Evolutionary conservation across 1,140 invertebrate genomes (phyloP).

Genomic region (Diorhabda elongata): DNA sequence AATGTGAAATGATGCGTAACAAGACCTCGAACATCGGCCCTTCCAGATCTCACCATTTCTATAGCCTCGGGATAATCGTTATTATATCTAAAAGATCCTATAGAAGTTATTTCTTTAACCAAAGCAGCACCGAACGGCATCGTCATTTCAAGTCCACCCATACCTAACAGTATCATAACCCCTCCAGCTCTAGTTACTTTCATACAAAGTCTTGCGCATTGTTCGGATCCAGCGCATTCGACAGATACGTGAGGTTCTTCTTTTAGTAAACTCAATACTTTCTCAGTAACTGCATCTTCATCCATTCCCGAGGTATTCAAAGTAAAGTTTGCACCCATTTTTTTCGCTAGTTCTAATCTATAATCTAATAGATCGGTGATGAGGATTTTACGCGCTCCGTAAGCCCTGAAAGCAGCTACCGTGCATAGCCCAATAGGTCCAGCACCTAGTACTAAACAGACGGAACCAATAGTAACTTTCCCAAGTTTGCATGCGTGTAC

Average conservation of each 20-base stretch:
- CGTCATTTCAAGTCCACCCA: conserved; percentile 71
- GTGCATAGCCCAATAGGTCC: conserved; percentile 88
- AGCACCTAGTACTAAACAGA: conserved; percentile 82
- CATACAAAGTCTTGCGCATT: conserved; percentile 63
- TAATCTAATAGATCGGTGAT: conserved; percentile 76
- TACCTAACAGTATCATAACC: conserved; percentile 70
- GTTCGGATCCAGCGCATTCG: conserved; percentile 81
- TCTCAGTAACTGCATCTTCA: conserved; percentile 57
- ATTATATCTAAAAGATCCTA: conserved; percentile 84
- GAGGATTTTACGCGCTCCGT: conserved; percentile 77
- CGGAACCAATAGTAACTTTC: conserved; percentile 64
- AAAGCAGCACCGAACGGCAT: conserved; percentile 77
- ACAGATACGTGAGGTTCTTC: conserved; percentile 70
- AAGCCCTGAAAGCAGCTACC: conserved; percentile 79
- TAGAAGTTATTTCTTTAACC: conserved; percentile 81
- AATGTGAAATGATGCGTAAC: conserved; percentile 86
- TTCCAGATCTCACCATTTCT: conserved; percentile 73
- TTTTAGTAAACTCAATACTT: conserved; percentile 61
- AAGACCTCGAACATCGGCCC: conserved; percentile 78
- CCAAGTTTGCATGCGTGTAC: conserved; percentile 86
- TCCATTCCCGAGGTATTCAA: conserved; percentile 56
- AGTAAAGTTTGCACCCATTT: conserved; percentile 73
- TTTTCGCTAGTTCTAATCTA: conserved; percentile 73
- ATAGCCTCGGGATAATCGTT: conserved; percentile 86
- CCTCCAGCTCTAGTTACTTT: conserved; percentile 82